Evolutionary conservation across 2,113 vertebrate species (phyloP), one percentile per base, ranked within the genome.

Genomic region (Spea multiplicata): DNA sequence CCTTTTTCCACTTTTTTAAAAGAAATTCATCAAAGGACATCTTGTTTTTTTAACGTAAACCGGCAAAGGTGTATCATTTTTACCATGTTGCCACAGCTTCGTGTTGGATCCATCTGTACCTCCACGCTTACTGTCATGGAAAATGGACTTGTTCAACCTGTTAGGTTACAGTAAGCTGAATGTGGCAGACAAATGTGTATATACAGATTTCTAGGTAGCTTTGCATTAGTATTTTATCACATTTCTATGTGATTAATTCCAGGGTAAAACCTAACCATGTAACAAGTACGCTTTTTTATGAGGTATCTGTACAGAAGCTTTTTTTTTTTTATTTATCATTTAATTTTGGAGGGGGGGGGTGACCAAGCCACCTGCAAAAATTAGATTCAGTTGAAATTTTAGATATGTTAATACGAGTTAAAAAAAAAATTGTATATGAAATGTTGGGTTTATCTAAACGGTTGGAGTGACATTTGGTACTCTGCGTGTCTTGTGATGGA

Each of bases 61-160:
- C 90, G 91, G 92, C 89, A 89, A 87, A 88, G 80, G 76, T 92
- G 90, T 91, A 91, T 89, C 89, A 90, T 91, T 93, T 92, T 89
- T 91, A 91, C 86, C 81, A 87, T 86, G 83, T 90, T 88, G 89
- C 88, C 91, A 87, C 88, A 90, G 89, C 80, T 90, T 92, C 89
- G 87, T 86, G 88, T 82, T 85, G 78, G 78, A 80, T 68, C 66
- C 61, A 65, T 62, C 50, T 47, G 82, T 84, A 61, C 70, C 73
- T 86, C 83, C 80, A 62, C 86, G 78, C 86, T 87, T 83, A 81
- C 72, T 76, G 6, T 84, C 71, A 74, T 84, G 85, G 81, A 73
- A 76, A 84, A 78, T 83, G 84, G 82, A 81, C 0, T 1, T 83
- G 80, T 71, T 44, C 74, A 71, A 71, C 88, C 75, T 79, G 66